Conservation (phyloP, 2,797 vertebrate genomes). For the Oreortyx pictus region DNA sequence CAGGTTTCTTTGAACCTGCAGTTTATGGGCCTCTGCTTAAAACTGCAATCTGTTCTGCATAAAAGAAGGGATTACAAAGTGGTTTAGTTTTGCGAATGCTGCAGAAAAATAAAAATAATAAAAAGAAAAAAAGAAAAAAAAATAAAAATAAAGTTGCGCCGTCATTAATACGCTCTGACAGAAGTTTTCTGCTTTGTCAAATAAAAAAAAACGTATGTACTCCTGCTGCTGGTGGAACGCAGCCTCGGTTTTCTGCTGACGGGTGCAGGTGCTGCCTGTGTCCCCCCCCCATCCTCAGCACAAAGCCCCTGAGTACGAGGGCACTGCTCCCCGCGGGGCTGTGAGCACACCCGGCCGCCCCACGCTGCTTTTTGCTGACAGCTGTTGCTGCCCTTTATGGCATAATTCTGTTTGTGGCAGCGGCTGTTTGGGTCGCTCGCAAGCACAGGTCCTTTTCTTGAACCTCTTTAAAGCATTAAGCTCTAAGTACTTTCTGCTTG, state of each 20-base stretch:
- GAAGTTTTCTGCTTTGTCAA: constrained; percentile 71
- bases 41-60: constrained; percentile 83
- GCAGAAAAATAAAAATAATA: constrained; percentile 73
- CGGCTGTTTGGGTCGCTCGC: background rate
- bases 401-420: accelerated
- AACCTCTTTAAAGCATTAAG: background rate
- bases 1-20: constrained; percentile 84
- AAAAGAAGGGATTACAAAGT: constrained; percentile 80
- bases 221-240: background rate
- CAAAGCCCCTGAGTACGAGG: background rate
- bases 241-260: accelerated
- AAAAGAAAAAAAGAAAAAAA: constrained; percentile 64
- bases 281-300: background rate
- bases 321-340: background rate
- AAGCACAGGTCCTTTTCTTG: background rate
- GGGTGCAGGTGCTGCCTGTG: background rate
- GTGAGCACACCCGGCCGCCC: accelerated
- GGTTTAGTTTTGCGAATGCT: constrained; percentile 78
- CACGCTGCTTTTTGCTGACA: background rate
- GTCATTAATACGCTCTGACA: constrained; percentile 63
- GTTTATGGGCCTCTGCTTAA: constrained; percentile 80
- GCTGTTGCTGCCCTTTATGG: background rate
- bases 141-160: constrained; percentile 69
- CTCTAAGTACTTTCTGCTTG: background rate
- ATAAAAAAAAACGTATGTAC: constrained; percentile 16